These are phyloP conservation scores for Hofmannophila pseudospretella DNA, from an alignment of 2,888 invertebrate genomes.

Conservation along the genomic window DNA sequence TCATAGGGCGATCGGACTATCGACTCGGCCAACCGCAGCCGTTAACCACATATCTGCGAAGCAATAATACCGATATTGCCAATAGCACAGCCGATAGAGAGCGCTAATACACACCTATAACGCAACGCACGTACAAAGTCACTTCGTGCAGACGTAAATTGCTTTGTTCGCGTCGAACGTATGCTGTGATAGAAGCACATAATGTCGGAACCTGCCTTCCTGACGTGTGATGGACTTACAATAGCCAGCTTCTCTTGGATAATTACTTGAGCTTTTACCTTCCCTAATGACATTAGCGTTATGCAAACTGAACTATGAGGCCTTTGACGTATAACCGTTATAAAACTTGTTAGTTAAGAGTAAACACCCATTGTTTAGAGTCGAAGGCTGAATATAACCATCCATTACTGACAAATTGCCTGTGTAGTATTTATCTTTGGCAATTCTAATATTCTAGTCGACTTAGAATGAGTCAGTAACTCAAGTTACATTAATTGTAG, in stretches of 20 bases:
- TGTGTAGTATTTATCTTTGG: too few relatives aligned
- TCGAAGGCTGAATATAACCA: slow-evolving; percentile 7
- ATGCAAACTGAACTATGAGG: slow-evolving; percentile 27
- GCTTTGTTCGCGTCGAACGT: slow-evolving; percentile 67
- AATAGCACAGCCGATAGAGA: slow-evolving; percentile 23
- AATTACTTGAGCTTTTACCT: slow-evolving; percentile 52
- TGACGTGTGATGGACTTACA: slow-evolving; percentile 56
- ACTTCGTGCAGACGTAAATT: slow-evolving; percentile 72
- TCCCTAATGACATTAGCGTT: slow-evolving; percentile 33
- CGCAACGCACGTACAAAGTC: slow-evolving; percentile 66
- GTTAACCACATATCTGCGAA: slow-evolving; percentile 21
- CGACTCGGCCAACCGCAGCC: slow-evolving; percentile 16
- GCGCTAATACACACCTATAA: slow-evolving; percentile 70
- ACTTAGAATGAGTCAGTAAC: too few relatives aligned
- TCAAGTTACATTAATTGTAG: too few relatives aligned
- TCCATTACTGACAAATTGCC: too few relatives aligned
- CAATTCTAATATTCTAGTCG: background rate
- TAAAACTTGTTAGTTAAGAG: slow-evolving; percentile 20
- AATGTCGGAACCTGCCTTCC: slow-evolving; percentile 45
- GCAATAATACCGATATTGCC: slow-evolving; percentile 18
- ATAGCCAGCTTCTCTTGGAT: slow-evolving; percentile 38
- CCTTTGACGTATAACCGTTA: slow-evolving; percentile 20
- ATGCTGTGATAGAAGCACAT: slow-evolving; percentile 51
- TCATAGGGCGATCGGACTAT: slow-evolving; percentile 7
- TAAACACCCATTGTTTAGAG: slow-evolving; percentile 22